Conservation (phyloP, 2,113 vertebrate species). For the Ameiurus melas region DNA sequence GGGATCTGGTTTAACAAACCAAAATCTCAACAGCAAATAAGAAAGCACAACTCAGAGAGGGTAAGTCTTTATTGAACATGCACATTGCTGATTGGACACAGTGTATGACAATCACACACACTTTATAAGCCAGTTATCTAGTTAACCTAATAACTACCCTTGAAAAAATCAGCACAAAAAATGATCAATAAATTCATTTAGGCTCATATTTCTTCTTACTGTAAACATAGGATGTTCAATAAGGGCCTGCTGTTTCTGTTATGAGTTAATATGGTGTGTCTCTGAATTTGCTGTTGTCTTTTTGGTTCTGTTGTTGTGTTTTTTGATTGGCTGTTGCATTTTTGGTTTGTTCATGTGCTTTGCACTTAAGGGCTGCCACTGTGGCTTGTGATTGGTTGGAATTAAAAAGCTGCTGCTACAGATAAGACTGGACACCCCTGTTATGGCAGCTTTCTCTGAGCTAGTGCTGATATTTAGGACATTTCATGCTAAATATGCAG, state of each 20-base stretch:
- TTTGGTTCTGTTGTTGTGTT: neutral
- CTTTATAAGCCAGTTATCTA: neutral
- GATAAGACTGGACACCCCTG: neutral
- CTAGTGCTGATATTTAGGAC: slow-evolving; percentile 1
- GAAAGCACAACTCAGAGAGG: neutral
- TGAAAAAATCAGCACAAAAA: neutral
- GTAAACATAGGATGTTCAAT: neutral
- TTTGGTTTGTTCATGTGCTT: neutral
- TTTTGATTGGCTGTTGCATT: neutral
- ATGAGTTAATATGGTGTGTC: neutral
- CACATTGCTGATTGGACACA: neutral
- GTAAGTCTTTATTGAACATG: neutral
- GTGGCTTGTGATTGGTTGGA: neutral
- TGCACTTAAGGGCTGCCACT: neutral
- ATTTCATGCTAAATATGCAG: slow-evolving; percentile 27
- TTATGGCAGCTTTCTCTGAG: slow-evolving; percentile 11
- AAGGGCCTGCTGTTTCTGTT: neutral
- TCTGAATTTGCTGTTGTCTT: neutral
- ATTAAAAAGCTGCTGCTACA: neutral
- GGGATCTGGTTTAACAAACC: neutral
- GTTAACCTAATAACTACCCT: neutral
- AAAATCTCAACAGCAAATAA: neutral
- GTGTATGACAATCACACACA: neutral
- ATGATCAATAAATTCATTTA: neutral
- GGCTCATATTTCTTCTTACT: neutral